Conservation (phyloP, 2,797 vertebrate species). For the Heteromormyrus szaboi region DNA sequence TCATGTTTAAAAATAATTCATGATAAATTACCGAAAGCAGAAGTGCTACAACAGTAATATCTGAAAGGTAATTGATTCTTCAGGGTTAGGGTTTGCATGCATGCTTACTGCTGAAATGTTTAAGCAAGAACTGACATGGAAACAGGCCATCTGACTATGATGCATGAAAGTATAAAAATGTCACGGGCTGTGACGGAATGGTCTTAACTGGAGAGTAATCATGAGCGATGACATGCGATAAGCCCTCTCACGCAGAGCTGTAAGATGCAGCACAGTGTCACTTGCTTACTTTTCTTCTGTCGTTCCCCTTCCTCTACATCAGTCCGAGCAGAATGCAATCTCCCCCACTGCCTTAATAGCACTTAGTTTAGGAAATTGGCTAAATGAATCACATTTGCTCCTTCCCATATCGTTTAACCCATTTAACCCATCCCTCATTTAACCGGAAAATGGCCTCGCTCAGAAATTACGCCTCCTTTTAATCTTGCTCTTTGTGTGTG, state of each 20-base stretch:
- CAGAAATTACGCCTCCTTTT: background rate
- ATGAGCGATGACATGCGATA: constrained; percentile 46
- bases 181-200: constrained; percentile 26
- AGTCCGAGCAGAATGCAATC: constrained; percentile 36
- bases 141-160: background rate
- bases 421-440: background rate
- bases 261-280: constrained; percentile 26
- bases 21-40: background rate
- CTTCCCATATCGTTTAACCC: background rate
- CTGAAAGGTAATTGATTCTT: background rate
- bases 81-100: background rate
- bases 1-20: background rate
- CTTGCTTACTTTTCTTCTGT: background rate
- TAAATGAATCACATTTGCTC: background rate
- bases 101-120: background rate
- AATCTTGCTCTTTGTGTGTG: too few species aligned
- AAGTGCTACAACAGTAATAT: background rate
- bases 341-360: constrained; percentile 31
- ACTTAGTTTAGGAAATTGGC: constrained; percentile 37
- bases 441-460: background rate
- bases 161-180: constrained; percentile 23
- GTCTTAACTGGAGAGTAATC: constrained; percentile 32
- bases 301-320: background rate
- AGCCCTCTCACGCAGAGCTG: constrained; percentile 28
- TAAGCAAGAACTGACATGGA: background rate